Base-by-base conservation (phyloP, 2,888 invertebrate species). In the Pyrochroa serraticornis region DNA sequence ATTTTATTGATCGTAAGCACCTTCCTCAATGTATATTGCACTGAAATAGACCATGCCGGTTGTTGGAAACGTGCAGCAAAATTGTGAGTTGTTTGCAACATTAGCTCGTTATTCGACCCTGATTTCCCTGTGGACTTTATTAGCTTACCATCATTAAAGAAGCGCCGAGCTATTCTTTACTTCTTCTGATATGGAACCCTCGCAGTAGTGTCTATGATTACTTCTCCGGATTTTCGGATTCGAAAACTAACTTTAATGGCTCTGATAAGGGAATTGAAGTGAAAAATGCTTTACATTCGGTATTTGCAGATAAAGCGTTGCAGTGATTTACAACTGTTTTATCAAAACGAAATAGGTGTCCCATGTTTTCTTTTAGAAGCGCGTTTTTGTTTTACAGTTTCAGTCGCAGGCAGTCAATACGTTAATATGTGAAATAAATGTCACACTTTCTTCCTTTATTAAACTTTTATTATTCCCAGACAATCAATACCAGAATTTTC, bases 121-220 rank as follows among this genome's bases (percentile, higher is more conserved):
- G 58, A 58, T 58, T 58, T 58, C 58, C 58, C 58, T 48, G 36
- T 34, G 53, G 58, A 53, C 47, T 58, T 58, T 58, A 58, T 58
- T 58, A 58, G 44, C 58, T 53, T 58, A 56, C 48, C 43, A 53
- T 58, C 47, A 53, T 53, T 58, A 53, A 53, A 53, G 53, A 35
- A 53, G 52, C 47, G 43, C 38, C 43, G 52, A 47, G 58, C 52
- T 41, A 56, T 50, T 46, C 50, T 50, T 56, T 56, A 43, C 50
- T 39, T 44, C 46, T 39, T 42, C 48, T 22, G 42, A 46, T 41
- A 53, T 37, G 43, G 43, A 49, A 39, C 14, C 38, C 49, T 48
- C 48, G 35, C 52, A 35, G 31, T 39, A 42, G 37, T 48, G 39
- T 43, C 46, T 49, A 53, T 44, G 42, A 39, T 37, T 53, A 43